Evolutionary conservation across 2,888 invertebrate species (phyloP), one percentile per base, ranked within the genome.

Genomic region (Clanis bilineata): DNA sequence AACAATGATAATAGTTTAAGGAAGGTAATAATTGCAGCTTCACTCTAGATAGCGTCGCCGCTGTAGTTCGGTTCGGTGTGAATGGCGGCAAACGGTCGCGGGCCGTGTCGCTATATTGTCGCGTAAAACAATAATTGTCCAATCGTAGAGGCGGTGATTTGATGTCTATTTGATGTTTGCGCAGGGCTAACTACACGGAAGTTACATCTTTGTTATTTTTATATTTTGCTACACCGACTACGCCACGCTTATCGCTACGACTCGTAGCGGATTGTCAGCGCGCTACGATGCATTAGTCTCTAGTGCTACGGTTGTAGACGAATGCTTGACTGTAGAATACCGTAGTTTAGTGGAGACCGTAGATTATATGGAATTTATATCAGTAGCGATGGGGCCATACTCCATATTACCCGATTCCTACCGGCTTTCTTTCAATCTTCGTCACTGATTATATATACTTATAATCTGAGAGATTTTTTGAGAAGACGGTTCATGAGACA

Each of bases 121-220:
- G 10, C 51, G 28, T 51, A 51, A 51, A 51, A 51, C 51, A 51
- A 51, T 51, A 32, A 51, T 51, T 51, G 28, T 51, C 51, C 18
- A 51, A 51, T 51, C 32, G 28, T 32, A 10, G 51, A 18, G 28
- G 18, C 51, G 51, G 18, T 10, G 51, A 51, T 28, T 51, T 51
- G 32, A 51, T 51, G 51, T 51, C 18, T 51, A 18, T 51, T 51
- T 51, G 51, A 51, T 51, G 32, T 51, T 51, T 51, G 32, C 51
- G 10, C 51, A 28, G 32, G 32, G 18, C 51, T 51, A 51, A 51
- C 32, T 51, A 51, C 28, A 51, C 51, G 51, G 51, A 51, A 51
- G 51, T 28, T 51, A 51, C 28, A 21, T 32, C n/a, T 15, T 3
- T 51, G 18, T 51, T 28, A 10, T 28, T 51, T 51, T 51, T 51